Base-by-base conservation (phyloP, 2,888 invertebrate genomes). In the Leucophenga maculata region DNA sequence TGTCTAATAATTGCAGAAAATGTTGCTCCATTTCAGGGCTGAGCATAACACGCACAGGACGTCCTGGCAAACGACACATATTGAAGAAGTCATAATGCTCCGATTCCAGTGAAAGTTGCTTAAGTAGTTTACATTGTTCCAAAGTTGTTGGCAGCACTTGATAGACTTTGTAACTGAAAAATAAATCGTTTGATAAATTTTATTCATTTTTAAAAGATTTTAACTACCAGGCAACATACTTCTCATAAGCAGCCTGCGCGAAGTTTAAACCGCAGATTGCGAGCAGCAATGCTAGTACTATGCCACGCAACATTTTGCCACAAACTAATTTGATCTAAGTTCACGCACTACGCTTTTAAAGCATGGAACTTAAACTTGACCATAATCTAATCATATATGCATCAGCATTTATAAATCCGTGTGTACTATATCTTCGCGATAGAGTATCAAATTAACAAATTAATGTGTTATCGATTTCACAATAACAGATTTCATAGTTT, bases 101-200 rank as follows among this genome's bases (percentile, higher is more conserved):
- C 26, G 67, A 31, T 26, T 69, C 26, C 72, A 75, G 0, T 0
- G 78, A 76, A 1, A 84, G 68, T 11, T 74, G 65, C 46, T 74
- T 69, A 0, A 87, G 68, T 4, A 80, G 59, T 6, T 79, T 70
- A 0, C 67, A 69, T 32, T 87, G 81, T 4, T 67, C 72, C 1
- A 26, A 32, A 20, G 65, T 76, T 0, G 55, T 22, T 0, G 84
- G 74, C 1, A 75, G 71, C 3, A 85, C 72, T 52, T 87, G 85
- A 46, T 85, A 87, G 14, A 87, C 75, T 68, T 82, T 86, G 66
- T 77, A 86, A 8, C 87, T 87, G 60, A n/a, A 69, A 16, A 14
- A 20, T 14, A 46, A 6, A 46, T n/a, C n/a, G n/a, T n/a, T n/a
- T n/a, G 13, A 8, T n/a, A 50, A 11, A 50, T 16, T n/a, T 18